phyloP scores from a whole-genome alignment of 2,888 invertebrate species.

The Agrypnus murinus region DNA sequence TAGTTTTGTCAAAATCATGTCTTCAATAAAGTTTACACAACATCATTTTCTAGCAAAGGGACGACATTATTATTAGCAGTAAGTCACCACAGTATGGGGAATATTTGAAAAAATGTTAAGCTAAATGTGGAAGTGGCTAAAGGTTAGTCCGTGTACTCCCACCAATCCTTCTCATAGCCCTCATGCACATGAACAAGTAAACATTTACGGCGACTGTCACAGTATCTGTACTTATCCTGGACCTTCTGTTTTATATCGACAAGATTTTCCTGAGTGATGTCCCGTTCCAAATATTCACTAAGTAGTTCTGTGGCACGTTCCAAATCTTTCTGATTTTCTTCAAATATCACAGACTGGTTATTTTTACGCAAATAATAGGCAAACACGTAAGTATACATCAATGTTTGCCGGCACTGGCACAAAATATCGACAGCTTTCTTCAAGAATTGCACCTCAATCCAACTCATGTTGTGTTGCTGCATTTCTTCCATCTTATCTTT shows the following conservation, averaged over 20 bases:
- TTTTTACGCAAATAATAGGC: constrained; percentile 98
- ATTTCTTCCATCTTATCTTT: constrained; percentile 99
- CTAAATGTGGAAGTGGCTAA: constrained; percentile 28
- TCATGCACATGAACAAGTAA: constrained; percentile 98
- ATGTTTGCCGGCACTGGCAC: constrained; percentile 96
- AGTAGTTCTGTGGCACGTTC: constrained; percentile 99
- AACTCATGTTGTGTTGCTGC: constrained; percentile 99
- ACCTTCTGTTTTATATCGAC: constrained; percentile 99
- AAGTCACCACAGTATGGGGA: constrained; percentile 20
- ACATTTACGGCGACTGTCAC: constrained; percentile 96
- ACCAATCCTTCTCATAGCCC: constrained; percentile 99
- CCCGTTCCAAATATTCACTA: constrained; percentile 97
- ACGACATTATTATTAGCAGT: constrained; percentile 31
- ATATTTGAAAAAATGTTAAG: constrained; percentile 28
- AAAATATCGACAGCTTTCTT: constrained; percentile 98
- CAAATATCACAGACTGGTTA: constrained; percentile 99
- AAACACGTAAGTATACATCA: constrained; percentile 99
- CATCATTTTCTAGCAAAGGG: constrained; percentile 32
- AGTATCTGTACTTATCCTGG: constrained; percentile 98
- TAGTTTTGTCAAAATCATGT: constrained; percentile 29
- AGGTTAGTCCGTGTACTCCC: constrained; percentile 91
- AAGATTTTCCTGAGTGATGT: constrained; percentile 97
- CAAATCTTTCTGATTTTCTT: constrained; percentile 98
- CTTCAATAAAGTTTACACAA: constrained; percentile 34
- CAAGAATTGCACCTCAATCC: constrained; percentile 99